phyloP scores from a whole-genome alignment of 2,888 invertebrate genomes.

The Mythimna vitellina region DNA sequence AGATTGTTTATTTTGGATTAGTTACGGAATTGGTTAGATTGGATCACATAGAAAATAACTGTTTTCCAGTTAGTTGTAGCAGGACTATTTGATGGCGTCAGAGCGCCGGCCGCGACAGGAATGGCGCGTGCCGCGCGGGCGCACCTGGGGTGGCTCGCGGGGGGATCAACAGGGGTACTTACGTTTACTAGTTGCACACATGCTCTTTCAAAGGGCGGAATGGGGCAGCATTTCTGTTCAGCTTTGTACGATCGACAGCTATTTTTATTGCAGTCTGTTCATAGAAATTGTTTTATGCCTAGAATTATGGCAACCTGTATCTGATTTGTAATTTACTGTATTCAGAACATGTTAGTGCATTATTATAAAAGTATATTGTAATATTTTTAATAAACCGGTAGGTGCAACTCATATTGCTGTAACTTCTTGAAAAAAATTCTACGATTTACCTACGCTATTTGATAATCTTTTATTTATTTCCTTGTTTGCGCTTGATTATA shows the following conservation, averaged over 20 bases:
- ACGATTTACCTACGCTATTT: too few species aligned
- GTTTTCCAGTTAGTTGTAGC: conserved; percentile 66
- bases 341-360: neutral
- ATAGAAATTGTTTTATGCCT: neutral
- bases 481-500: too few species aligned
- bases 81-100: conserved; percentile 83
- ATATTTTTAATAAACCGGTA: too few species aligned
- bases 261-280: neutral
- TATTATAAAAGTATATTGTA: neutral
- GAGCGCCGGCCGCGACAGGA: conserved; percentile 87
- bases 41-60: conserved; percentile 77
- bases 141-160: conserved; percentile 89
- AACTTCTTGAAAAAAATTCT: too few species aligned
- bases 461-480: too few species aligned
- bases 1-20: conserved; percentile 77
- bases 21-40: conserved; percentile 72
- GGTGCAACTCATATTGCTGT: too few species aligned
- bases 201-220: conserved; percentile 88
- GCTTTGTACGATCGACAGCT: neutral
- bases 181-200: conserved; percentile 90
- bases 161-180: conserved; percentile 90
- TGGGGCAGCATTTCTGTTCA: conserved; percentile 78
- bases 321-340: neutral
- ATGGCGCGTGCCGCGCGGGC: conserved; percentile 89
- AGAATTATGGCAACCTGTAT: neutral